Percentiles rank a stretch among this genome's conserved stretches.
Conservation (phyloP, 2,888 invertebrate species). For the Amphimallon solstitiale region DNA sequence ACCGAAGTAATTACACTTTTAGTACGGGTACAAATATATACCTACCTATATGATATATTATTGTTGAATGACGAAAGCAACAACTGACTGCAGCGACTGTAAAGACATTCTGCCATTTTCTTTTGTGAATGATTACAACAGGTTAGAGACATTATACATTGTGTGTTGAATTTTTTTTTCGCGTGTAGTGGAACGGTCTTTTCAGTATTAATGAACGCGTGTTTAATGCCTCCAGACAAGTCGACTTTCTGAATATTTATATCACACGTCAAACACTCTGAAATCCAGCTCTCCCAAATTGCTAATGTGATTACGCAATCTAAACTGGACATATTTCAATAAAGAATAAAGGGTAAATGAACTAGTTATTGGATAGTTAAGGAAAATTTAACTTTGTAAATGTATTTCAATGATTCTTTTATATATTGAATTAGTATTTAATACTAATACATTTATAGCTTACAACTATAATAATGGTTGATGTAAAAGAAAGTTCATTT, state of each 20-base stretch:
- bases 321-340: too few species aligned
- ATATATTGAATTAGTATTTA: too few species aligned
- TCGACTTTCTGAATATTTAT: conserved; percentile 19
- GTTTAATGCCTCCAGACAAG: conserved; percentile 1
- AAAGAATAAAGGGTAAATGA: too few species aligned
- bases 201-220: conserved; percentile 13
- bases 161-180: conserved; percentile 15
- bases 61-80: conserved; percentile 39
- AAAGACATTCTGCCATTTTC: conserved; percentile 33
- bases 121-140: conserved; percentile 34
- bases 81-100: conserved; percentile 34
- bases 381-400: too few species aligned
- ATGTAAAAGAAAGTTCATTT: too few species aligned
- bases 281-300: too few species aligned
- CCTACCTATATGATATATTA: conserved; percentile 26
- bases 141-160: conserved; percentile 25
- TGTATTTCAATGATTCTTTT: too few species aligned
- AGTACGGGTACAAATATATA: conserved; percentile 36
- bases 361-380: too few species aligned
- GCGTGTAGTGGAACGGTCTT: conserved; percentile 7
- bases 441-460: too few species aligned
- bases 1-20: conserved; percentile 42
- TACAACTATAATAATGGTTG: too few species aligned
- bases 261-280: not conserved
- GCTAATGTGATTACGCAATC: too few species aligned